Percentiles rank a stretch among this genome's conserved stretches.
Conservation (phyloP, 2,113 vertebrate genomes). For the human region GRCh38 chr12:74800501-74801000, state of each 20-base stretch:
- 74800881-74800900: background rate
- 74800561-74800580: background rate
- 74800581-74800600: background rate
- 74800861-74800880: background rate
- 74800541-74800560: background rate
- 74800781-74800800: background rate
- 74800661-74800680: background rate
- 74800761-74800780: background rate
- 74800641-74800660: background rate
- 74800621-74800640: background rate
- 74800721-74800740: background rate
- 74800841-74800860: background rate
- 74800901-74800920: background rate
- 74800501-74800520: background rate
- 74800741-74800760: background rate
- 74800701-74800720: background rate
- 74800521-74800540: background rate
- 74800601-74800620: no score
- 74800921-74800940: background rate
- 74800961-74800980: background rate
- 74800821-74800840: background rate
- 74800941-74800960: background rate
- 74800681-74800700: background rate
- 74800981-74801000: background rate
- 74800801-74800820: background rate